These are phyloP conservation scores for Verasper variegatus DNA, from an alignment of 2,113 vertebrate genomes.

Conservation along the genomic window DNA sequence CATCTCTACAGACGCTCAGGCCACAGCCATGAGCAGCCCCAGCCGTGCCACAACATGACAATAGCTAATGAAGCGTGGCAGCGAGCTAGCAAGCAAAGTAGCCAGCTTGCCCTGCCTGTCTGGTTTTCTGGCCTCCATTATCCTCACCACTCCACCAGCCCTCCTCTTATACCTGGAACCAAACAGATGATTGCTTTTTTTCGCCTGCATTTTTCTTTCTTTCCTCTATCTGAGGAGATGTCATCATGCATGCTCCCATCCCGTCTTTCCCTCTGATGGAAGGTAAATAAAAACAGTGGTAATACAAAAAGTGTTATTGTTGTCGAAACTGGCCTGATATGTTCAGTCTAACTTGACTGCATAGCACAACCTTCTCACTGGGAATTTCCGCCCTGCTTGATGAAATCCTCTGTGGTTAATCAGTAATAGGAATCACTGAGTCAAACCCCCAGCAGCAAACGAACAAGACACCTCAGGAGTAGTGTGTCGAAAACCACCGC, in stretches of 20 bases:
- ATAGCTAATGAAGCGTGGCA: constrained; percentile 69
- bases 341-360: constrained; percentile 37
- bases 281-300: constrained; percentile 1
- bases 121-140: constrained; percentile 61
- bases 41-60: constrained; percentile 58
- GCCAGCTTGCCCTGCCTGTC: constrained; percentile 52
- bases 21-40: constrained; percentile 20
- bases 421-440: constrained; percentile 62
- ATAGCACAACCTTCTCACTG: constrained; percentile 1
- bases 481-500: constrained; percentile 16
- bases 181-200: constrained; percentile 18
- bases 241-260: not conserved
- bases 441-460: constrained; percentile 45
- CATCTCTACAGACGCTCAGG: constrained; percentile 23
- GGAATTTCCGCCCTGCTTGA: constrained; percentile 43
- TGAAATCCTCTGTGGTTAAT: constrained; percentile 63
- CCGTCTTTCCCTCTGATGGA: not conserved
- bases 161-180: constrained; percentile 10
- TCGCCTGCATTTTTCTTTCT: not conserved
- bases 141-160: constrained; percentile 15
- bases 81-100: constrained; percentile 47
- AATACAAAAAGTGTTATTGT: constrained; percentile 9
- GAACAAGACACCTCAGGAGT: constrained; percentile 64
- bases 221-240: constrained; percentile 1
- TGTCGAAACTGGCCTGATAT: constrained; percentile 3